A percentile compares a stretch with the other conserved stretches of the same genome.
phyloP scores from a whole-genome alignment of 2,797 vertebrate genomes.

The Onychomys arenicola region DNA sequence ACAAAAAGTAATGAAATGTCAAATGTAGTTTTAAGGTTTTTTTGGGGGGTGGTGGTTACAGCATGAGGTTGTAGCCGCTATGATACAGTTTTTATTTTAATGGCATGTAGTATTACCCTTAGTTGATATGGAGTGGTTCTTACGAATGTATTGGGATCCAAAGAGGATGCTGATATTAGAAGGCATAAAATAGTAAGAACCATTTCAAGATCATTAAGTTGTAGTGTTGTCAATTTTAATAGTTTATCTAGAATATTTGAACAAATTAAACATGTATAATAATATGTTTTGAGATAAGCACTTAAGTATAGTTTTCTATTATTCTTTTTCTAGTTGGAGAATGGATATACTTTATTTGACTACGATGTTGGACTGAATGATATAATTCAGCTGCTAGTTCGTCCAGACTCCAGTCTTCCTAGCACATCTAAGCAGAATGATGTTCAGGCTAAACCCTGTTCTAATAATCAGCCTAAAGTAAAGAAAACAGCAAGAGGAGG shows the following conservation, averaged over 20 bases:
- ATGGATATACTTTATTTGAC: slow-evolving; percentile 99
- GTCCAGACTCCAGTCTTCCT: slow-evolving; percentile 93
- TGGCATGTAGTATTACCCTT: neutral
- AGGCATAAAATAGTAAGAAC: neutral
- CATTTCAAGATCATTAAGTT: slow-evolving; percentile 52
- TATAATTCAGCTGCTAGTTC: slow-evolving; percentile 98
- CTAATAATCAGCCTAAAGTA: slow-evolving; percentile 90
- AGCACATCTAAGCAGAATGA: slow-evolving; percentile 91
- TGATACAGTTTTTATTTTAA: slow-evolving; percentile 16
- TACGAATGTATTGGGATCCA: slow-evolving; percentile 34
- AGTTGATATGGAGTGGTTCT: slow-evolving; percentile 13
- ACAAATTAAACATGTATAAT: slow-evolving; percentile 45
- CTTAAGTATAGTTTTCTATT: slow-evolving; percentile 62
- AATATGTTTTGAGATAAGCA: slow-evolving; percentile 37
- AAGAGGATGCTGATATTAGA: slow-evolving; percentile 46
- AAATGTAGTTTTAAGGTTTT: neutral
- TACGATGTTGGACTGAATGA: slow-evolving; percentile 99
- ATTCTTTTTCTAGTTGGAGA: slow-evolving; percentile 93
- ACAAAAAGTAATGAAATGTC: slow-evolving; percentile 17
- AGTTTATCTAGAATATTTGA: neutral
- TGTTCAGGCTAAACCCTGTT: slow-evolving; percentile 86
- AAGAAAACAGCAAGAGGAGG: slow-evolving; percentile 88
- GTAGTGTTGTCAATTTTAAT: slow-evolving; percentile 27
- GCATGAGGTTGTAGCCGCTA: neutral
- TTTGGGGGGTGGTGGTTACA: neutral